Base-by-base conservation (phyloP, 37 sponge, comb jelly and placozoan species). In the Spongia lamella region DNA sequence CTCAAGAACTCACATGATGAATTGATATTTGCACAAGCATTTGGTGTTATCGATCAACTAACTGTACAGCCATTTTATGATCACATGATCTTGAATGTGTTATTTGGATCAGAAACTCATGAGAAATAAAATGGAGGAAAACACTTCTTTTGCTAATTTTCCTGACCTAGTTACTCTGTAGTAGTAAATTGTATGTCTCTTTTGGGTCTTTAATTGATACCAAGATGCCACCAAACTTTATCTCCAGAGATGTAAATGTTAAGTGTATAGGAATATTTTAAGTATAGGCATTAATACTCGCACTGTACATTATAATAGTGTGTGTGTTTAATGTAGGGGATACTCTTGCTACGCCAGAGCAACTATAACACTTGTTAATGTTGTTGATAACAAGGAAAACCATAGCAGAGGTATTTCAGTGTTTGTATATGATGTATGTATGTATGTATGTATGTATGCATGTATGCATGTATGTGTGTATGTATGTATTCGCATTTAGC, bases 311-410 rank as follows among this genome's bases (percentile, higher is more conserved):
- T 7, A 3, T 5, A 6, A 25, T 17, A n/a, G 27, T 2, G 21
- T 29, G 4, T 14, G 15, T 17, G 58, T 9, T 3, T 14, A 50
- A 0, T 56, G 25, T 59, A 91, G 86, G 38, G 88, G 92, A 38
- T 95, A 92, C 92, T 82, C 80, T 59, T 87, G 89, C 36, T 69
- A 57, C 31, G 96, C 89, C 1, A 68, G 70, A 29, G 96, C 96
- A 22, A 80, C 65, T 37, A 85, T 95, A 53, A 79, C 63, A 29
- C 75, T 95, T 20, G 63, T 95, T 0, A 83, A 83, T 52, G 80
- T 64, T 24, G 56, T 0, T 0, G 76, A 96, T 53, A 11, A 70
- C 24, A 56, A 62, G 6, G 59, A 86, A 16, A 83, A 62, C 69
- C 77, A 75, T 36, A 9, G 63, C 14, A 78, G 89, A 58, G 76